Evolutionary conservation across 2,113 vertebrate genomes (phyloP).

Genomic region (Speoplatyrhinus poulsoni): DNA sequence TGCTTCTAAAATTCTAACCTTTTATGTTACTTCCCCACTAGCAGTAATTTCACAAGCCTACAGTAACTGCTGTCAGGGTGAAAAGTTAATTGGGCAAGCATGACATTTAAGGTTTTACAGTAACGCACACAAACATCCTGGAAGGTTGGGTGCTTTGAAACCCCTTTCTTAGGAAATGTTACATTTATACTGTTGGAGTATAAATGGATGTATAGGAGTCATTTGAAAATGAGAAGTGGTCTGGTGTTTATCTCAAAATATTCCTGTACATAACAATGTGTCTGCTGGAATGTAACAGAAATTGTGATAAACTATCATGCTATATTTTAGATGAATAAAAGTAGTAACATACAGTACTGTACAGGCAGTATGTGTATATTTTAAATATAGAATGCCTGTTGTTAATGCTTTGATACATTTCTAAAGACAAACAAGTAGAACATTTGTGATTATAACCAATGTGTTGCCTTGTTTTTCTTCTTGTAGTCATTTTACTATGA

Average conservation of each 20-base stretch:
- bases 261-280: no score
- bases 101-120: constrained; percentile 2
- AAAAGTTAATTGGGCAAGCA: constrained; percentile 19
- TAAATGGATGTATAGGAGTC: not conserved
- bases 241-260: not conserved
- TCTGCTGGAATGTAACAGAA: no score
- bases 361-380: no score
- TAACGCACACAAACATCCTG: constrained; percentile 17
- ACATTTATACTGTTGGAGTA: not conserved
- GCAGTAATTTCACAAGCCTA: constrained; percentile 9
- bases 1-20: constrained; percentile 26
- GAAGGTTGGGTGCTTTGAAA: not conserved
- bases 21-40: not conserved
- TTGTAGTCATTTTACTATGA: no score
- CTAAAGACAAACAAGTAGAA: no score
- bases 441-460: no score
- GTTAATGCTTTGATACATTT: no score
- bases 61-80: not conserved
- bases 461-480: no score
- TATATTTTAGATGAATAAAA: no score
- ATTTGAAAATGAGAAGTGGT: not conserved
- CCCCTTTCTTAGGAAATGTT: not conserved
- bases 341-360: no score
- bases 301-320: no score
- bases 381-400: no score